phyloP scores from a whole-genome alignment of 1,140 invertebrate species.

The Aphidius gifuensis region DNA sequence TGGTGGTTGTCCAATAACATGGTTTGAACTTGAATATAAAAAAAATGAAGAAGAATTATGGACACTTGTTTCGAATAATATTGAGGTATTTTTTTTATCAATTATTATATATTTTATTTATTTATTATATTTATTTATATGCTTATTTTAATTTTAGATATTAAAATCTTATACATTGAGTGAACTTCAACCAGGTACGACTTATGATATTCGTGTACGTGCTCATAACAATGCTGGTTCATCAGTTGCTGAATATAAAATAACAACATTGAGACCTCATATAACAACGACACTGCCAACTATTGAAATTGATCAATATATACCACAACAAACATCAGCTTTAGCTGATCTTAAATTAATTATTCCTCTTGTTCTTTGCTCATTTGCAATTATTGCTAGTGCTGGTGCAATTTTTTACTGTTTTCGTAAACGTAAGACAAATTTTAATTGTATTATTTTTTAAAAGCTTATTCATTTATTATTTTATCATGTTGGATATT shows the following conservation, averaged over 20 bases:
- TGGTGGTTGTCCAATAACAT: slow-evolving; percentile 83
- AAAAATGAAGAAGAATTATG: slow-evolving; percentile 57
- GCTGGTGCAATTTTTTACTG: slow-evolving; percentile 53
- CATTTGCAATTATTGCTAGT: slow-evolving; percentile 49
- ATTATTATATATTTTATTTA: slow-evolving; percentile 4
- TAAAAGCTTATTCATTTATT: not conserved
- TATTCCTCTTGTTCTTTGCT: slow-evolving; percentile 49
- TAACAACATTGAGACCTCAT: slow-evolving; percentile 73
- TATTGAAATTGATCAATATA: slow-evolving; percentile 50
- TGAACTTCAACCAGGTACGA: slow-evolving; percentile 79
- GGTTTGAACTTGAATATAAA: slow-evolving; percentile 81
- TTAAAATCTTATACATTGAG: slow-evolving; percentile 75
- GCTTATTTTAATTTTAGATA: slow-evolving; percentile 32
- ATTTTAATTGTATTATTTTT: slow-evolving; percentile 1
- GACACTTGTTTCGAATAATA: slow-evolving; percentile 60
- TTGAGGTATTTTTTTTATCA: slow-evolving; percentile 46
- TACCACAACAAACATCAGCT: slow-evolving; percentile 49
- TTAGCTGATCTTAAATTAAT: slow-evolving; percentile 52
- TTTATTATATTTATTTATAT: slow-evolving; percentile 10
- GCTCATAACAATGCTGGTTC: slow-evolving; percentile 91
- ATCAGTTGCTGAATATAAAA: slow-evolving; percentile 82
- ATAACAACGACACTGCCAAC: slow-evolving; percentile 59
- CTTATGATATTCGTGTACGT: slow-evolving; percentile 82
- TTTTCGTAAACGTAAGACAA: slow-evolving; percentile 51
- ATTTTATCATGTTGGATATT: not conserved